Percentiles rank a stretch among this genome's conserved stretches.
Evolutionary conservation across 1,140 invertebrate genomes (phyloP).

Genomic region (Pseudoatta argentina): DNA sequence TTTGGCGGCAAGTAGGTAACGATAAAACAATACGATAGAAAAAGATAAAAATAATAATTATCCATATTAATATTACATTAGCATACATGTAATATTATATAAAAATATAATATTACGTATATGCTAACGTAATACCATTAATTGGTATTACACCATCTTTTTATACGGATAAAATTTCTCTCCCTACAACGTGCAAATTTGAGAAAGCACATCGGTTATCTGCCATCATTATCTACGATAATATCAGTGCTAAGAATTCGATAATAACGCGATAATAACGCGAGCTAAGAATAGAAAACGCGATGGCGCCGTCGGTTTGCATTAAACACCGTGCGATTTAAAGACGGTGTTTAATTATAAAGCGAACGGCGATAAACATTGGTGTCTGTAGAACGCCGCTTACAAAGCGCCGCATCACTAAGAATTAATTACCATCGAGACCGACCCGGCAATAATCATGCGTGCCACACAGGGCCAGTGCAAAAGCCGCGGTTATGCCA

Average conservation of each 20-base stretch:
- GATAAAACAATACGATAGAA: neutral
- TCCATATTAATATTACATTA: neutral
- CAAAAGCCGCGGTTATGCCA: constrained; percentile 3
- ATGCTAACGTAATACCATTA: neutral
- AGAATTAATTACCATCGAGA: constrained; percentile 57
- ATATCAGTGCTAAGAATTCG: neutral
- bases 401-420: constrained; percentile 62
- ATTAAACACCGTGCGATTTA: constrained; percentile 28
- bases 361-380: constrained; percentile 59
- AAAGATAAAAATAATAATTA: neutral
- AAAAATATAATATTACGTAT: neutral
- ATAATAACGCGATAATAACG: neutral
- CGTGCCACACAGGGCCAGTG: neutral
- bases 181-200: neutral
- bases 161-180: neutral
- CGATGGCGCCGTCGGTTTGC: constrained; percentile 41
- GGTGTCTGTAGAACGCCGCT: constrained; percentile 38
- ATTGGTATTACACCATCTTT: neutral
- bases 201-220: neutral
- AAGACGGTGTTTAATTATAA: constrained; percentile 64
- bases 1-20: neutral
- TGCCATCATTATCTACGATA: neutral
- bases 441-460: constrained; percentile 49
- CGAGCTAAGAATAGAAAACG: constrained; percentile 35
- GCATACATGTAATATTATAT: no score